Base-by-base conservation (phyloP, 2,113 vertebrate genomes). In the Geococcyx californianus region DNA sequence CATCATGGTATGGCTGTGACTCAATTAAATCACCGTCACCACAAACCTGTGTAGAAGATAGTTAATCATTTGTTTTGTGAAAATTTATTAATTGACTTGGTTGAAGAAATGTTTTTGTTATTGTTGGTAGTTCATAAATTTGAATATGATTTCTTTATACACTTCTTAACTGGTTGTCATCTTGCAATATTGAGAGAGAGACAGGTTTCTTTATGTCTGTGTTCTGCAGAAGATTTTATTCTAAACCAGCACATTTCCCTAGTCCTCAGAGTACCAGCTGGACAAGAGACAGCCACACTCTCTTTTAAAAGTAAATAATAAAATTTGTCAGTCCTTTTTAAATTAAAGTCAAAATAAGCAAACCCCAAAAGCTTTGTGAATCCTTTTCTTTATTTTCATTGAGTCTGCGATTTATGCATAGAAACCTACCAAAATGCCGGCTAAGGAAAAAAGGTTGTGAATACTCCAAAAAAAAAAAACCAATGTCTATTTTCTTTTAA, bases 401-500 rank as follows among this genome's bases (percentile, higher is more conserved):
- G 49, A 6, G 2, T 55, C 56, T 84, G 68, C 25, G 18, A 78
- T 58, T 58, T 66, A 83, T 40, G 36, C 24, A 78, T 52, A 75
- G 14, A 94, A 72, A 58, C 13, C 19, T 90, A 49, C 64, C 26
- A 69, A 79, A 87, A 19, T 31, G 4, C 47, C 52, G 84, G 13
- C 17, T 63, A 34, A 38, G 23, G 45, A 40, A 86, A 79, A 75
- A 69, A 34, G 28, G 33, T 44, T 59, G 34, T 51, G 54, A 85
- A 60, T 75, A 58, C n/a, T 55, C 21, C 74, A 87, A 90, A 90
- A 63, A 77, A 87, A 90, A 90, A 63, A 95, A 95, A 88, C 84
- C 79, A 84, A 81, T 54, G 6, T 12, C 29, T 88, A 25, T 84
- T 88, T 95, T 94, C 34, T 63, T 86, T 74, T 80, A 80, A 59